Percentiles rank a stretch among this genome's conserved stretches.
Evolutionary conservation across 2,888 invertebrate species (phyloP).

Genomic region (Zhengitettix transpicula): DNA sequence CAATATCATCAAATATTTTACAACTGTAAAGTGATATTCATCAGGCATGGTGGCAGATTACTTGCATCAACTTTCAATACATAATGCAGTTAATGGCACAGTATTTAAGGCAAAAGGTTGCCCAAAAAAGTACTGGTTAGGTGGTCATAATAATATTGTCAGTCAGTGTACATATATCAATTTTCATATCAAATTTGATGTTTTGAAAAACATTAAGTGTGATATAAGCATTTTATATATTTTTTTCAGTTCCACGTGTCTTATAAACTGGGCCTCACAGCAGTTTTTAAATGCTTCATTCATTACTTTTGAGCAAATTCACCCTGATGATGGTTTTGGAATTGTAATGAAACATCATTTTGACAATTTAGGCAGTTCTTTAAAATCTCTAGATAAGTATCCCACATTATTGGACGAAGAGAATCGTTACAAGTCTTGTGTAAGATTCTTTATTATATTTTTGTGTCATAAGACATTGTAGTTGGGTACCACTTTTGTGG

Average conservation of each 20-base stretch:
- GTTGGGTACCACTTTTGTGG: no score
- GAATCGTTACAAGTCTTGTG: constrained; percentile 21
- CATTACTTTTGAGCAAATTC: constrained; percentile 28
- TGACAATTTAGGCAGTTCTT: constrained; percentile 24
- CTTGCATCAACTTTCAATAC: no score
- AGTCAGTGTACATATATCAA: no score
- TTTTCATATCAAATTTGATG: background rate
- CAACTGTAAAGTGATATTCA: no score
- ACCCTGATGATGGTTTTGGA: constrained; percentile 21
- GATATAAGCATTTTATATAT: background rate
- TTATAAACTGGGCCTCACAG: constrained; percentile 25
- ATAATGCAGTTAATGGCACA: no score
- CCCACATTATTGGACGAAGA: constrained; percentile 21
- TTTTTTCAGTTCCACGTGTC: constrained; percentile 20
- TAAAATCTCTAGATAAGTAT: constrained; percentile 23
- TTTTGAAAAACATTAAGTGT: background rate
- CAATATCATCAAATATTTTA: no score
- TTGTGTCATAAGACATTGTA: no score
- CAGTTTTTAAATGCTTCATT: constrained; percentile 24
- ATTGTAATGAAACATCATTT: constrained; percentile 24
- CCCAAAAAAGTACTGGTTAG: no score
- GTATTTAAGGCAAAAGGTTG: no score
- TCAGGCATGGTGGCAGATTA: no score
- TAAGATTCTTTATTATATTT: constrained; percentile 11
- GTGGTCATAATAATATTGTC: no score